Conservation (phyloP, 2,888 invertebrate genomes). For the Imbricaverruca yamaguchii region DNA sequence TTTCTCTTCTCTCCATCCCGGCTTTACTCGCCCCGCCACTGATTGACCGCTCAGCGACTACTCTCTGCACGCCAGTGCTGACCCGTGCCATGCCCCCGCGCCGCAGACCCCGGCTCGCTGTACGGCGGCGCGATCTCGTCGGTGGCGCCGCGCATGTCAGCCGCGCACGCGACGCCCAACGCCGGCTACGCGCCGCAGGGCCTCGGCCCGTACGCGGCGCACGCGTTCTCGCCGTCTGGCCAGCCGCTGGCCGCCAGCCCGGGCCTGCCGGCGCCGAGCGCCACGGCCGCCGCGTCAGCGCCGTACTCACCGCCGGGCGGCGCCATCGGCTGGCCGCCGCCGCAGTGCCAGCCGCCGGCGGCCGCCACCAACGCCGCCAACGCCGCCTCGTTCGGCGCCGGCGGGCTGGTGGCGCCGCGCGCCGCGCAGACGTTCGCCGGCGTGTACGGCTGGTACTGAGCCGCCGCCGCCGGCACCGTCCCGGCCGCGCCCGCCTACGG, state of each 20-base stretch:
- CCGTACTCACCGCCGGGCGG: constrained; percentile 9
- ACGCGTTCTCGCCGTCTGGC: neutral
- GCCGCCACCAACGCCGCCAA: neutral
- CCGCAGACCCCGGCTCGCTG: neutral
- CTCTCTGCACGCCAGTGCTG: too few species aligned
- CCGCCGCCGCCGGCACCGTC: too few species aligned
- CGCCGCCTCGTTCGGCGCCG: neutral
- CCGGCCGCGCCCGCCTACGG: too few species aligned
- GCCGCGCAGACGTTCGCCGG: constrained; percentile 16
- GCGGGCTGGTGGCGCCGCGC: neutral
- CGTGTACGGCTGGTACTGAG: constrained; percentile 8
- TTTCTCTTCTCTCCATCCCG: too few species aligned
- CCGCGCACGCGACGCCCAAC: neutral
- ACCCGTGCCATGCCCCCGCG: neutral
- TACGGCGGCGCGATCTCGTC: neutral
- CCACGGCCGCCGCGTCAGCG: neutral
- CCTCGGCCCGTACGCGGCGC: neutral
- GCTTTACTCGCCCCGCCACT: too few species aligned
- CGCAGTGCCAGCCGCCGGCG: neutral
- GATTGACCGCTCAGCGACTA: too few species aligned
- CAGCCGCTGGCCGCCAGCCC: constrained; percentile 4
- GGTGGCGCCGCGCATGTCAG: neutral
- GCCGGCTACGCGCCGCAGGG: neutral
- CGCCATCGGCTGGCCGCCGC: neutral
- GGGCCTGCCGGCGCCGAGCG: neutral